Evolutionary conservation across 2,888 invertebrate genomes (phyloP).

Genomic region (Drosophila barbarae): DNA sequence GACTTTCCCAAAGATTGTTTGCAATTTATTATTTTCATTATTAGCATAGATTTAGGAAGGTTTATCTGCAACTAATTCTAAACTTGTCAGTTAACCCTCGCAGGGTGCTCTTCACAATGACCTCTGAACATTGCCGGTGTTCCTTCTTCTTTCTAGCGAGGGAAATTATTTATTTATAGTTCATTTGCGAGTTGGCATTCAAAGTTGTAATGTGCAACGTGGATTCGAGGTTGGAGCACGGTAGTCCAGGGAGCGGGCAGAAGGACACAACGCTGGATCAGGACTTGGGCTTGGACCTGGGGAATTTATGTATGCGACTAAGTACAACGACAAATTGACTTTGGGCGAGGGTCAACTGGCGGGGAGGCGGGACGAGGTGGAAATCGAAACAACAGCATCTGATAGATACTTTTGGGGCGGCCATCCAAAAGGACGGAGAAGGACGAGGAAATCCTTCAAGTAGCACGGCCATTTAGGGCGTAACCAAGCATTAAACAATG

Average conservation of each 20-base stretch:
- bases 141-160: constrained; percentile 51
- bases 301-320: constrained; percentile 53
- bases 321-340: constrained; percentile 60
- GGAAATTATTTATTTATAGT: constrained; percentile 72
- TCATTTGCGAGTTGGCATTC: constrained; percentile 69
- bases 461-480: constrained; percentile 47
- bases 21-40: too few relatives aligned
- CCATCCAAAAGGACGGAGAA: too few relatives aligned
- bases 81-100: constrained; percentile 13
- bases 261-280: constrained; percentile 3
- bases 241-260: neutral
- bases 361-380: constrained; percentile 1
- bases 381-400: constrained; percentile 3
- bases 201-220: constrained; percentile 55
- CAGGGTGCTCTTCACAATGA: constrained; percentile 19
- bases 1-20: too few relatives aligned
- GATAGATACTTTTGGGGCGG: constrained; percentile 21
- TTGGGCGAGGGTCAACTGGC: constrained; percentile 38
- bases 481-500: constrained; percentile 52
- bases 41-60: too few relatives aligned
- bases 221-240: constrained; percentile 20
- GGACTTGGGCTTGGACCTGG: constrained; percentile 20
- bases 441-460: constrained; percentile 47
- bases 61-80: neutral
- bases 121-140: constrained; percentile 34